Conservation (phyloP, 2,113 vertebrate genomes). For the Pristiophorus japonicus region DNA sequence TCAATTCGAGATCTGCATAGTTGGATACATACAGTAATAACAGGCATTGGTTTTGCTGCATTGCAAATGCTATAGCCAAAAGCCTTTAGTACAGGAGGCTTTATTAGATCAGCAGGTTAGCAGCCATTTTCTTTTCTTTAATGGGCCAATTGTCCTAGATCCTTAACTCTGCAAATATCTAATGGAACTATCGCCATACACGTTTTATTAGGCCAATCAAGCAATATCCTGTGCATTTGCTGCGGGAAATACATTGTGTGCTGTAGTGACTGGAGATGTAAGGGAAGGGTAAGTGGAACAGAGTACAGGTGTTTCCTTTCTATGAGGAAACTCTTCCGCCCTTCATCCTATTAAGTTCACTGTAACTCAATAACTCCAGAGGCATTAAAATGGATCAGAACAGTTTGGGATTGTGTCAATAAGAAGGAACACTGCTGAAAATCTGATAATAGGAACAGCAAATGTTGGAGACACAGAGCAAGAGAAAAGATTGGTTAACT, state of each 20-base stretch:
- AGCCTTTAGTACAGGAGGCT: too few relatives aligned
- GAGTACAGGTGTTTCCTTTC: conserved; percentile 15
- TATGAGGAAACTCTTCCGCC: not conserved
- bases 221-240: conserved; percentile 5
- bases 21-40: not conserved
- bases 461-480: not conserved
- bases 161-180: too few relatives aligned
- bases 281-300: not conserved
- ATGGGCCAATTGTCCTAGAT: not conserved
- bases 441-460: not conserved
- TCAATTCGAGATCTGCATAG: not conserved
- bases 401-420: not conserved
- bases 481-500: not conserved
- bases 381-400: not conserved
- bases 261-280: not conserved
- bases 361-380: not conserved
- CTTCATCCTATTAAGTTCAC: conserved; percentile 17
- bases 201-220: not conserved
- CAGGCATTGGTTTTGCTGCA: not conserved
- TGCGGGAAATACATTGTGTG: not conserved
- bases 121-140: not conserved
- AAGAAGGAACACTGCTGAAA: not conserved
- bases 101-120: not conserved
- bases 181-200: not conserved
- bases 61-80: not conserved